A percentile compares a stretch with the other conserved stretches of the same genome.
Conservation (phyloP, 2,888 invertebrate genomes). For the Pristionchus japonicus region DNA sequence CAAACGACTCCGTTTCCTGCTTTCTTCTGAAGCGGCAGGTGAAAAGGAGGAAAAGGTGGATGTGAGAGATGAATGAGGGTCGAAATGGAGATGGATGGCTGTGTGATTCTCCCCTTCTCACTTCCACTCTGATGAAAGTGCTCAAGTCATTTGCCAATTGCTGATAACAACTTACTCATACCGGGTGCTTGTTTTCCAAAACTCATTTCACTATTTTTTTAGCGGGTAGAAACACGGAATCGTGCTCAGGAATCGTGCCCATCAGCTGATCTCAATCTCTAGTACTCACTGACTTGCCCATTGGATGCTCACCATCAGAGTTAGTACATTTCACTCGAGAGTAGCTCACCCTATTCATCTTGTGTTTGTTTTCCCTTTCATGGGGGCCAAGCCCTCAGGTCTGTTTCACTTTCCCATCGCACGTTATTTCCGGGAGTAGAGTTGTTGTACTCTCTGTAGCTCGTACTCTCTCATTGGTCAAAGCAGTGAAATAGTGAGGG, state of each 20-base stretch:
- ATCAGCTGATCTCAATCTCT: neutral
- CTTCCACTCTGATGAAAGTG: neutral
- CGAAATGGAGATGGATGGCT: conserved; percentile 37
- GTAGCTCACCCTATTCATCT: neutral
- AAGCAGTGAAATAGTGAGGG: neutral
- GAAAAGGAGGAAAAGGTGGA: neutral
- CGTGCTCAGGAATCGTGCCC: no score
- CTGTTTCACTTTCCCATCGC: conserved; percentile 29
- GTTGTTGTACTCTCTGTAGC: neutral
- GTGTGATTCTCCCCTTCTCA: conserved; percentile 15
- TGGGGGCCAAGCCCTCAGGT: neutral
- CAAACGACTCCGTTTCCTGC: neutral
- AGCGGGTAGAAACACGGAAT: no score
- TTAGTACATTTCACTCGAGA: neutral
- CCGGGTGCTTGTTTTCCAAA: no score
- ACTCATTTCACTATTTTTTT: no score
- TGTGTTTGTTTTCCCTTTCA: conserved; percentile 25
- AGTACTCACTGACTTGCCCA: neutral
- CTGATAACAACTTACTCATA: neutral
- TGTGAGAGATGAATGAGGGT: conserved; percentile 19
- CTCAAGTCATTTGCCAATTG: neutral
- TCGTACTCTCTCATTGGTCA: neutral
- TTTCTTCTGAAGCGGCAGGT: neutral
- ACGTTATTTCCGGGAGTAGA: neutral
- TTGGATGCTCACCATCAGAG: neutral